These are phyloP conservation scores for Heptranchias perlo DNA, from an alignment of 2,113 vertebrate species.

Conservation along the genomic window DNA sequence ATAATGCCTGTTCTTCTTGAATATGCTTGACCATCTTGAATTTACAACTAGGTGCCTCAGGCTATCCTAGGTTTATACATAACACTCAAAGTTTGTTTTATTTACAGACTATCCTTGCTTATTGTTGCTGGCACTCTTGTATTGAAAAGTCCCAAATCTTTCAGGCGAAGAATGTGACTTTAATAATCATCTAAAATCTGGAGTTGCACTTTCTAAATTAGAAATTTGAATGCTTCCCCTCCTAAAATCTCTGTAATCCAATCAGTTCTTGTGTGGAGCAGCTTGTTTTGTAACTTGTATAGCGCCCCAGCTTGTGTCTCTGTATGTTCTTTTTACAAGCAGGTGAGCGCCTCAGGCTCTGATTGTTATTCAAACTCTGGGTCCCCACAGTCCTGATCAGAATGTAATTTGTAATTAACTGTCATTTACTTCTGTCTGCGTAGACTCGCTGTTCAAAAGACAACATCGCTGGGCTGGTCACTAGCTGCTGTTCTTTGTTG, in stretches of 20 bases:
- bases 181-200: background rate
- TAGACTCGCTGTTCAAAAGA: slow-evolving; percentile 68
- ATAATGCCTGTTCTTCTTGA: slow-evolving; percentile 33
- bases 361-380: slow-evolving; percentile 68
- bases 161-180: background rate
- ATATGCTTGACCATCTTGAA: slow-evolving; percentile 38
- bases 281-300: slow-evolving; percentile 72
- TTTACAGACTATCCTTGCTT: background rate
- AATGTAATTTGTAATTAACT: slow-evolving; percentile 81
- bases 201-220: slow-evolving; percentile 39
- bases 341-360: slow-evolving; percentile 75
- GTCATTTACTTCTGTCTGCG: slow-evolving; percentile 72
- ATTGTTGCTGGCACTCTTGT: background rate
- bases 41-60: slow-evolving; percentile 36
- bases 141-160: background rate
- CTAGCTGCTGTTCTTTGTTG: slow-evolving; percentile 58
- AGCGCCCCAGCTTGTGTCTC: slow-evolving; percentile 62
- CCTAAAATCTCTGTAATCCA: slow-evolving; percentile 77
- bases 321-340: slow-evolving; percentile 59
- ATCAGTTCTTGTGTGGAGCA: slow-evolving; percentile 75
- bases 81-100: slow-evolving; percentile 36
- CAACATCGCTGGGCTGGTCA: slow-evolving; percentile 60
- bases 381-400: slow-evolving; percentile 60
- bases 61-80: slow-evolving; percentile 31
- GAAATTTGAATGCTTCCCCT: slow-evolving; percentile 58